phyloP scores from a whole-genome alignment of 1,140 invertebrate species.

The Anoplolepis gracilipes region DNA sequence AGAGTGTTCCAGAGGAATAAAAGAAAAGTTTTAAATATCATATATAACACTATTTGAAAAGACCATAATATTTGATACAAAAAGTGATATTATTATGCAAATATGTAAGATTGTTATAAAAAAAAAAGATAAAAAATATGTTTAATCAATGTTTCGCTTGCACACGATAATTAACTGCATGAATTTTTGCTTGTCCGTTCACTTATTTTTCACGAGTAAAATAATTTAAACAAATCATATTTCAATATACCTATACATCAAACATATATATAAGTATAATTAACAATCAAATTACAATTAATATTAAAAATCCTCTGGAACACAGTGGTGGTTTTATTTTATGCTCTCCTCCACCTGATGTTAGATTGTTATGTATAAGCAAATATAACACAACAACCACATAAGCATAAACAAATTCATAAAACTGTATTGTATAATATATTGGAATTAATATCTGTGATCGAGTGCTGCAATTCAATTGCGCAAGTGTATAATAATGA shows the following conservation, averaged over 20 bases:
- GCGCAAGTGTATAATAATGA: conserved; percentile 57
- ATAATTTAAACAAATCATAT: not conserved
- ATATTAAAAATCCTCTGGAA: conserved; percentile 61
- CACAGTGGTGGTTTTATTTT: conserved; percentile 59
- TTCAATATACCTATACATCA: too few relatives aligned
- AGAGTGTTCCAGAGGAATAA: conserved; percentile 61
- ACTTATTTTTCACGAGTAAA: not conserved
- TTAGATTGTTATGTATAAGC: conserved; percentile 78
- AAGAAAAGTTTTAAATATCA: conserved; percentile 1
- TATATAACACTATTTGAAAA: not conserved
- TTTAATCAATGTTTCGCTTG: not conserved
- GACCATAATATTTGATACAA: not conserved
- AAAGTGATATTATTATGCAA: not conserved
- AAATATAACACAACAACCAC: conserved; percentile 74
- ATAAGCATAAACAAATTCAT: conserved; percentile 73
- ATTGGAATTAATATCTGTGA: conserved; percentile 61
- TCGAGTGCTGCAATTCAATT: conserved; percentile 67
- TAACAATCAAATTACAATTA: not conserved
- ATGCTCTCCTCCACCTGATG: conserved; percentile 76
- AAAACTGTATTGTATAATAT: conserved; percentile 63
- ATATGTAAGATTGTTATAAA: not conserved
- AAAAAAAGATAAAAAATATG: conserved; percentile 1
- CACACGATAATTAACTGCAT: not conserved
- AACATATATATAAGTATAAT: not conserved
- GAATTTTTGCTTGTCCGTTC: not conserved